A percentile compares a stretch with the other conserved stretches of the same genome.
Conservation (phyloP, 2,888 invertebrate species). For the Eilema griseolum region DNA sequence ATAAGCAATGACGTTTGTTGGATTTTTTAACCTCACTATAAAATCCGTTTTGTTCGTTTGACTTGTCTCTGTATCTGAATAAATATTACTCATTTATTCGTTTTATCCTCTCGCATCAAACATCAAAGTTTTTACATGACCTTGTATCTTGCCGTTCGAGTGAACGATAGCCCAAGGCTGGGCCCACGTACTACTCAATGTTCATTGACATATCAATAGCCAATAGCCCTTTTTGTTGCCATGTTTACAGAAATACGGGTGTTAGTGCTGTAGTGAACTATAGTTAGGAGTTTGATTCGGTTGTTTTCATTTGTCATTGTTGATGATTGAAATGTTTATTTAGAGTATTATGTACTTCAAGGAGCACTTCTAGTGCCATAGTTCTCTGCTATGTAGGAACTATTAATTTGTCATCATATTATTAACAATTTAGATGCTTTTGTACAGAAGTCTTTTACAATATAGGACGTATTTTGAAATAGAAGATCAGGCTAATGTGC, state of each 20-base stretch:
- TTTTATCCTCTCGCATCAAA: slow-evolving; percentile 25
- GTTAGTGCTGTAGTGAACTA: slow-evolving; percentile 39
- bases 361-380: background rate
- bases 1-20: background rate
- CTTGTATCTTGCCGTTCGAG: slow-evolving; percentile 44
- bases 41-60: background rate
- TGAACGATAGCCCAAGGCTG: slow-evolving; percentile 37
- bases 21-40: background rate
- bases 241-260: slow-evolving; percentile 51
- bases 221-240: slow-evolving; percentile 52
- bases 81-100: slow-evolving; percentile 6
- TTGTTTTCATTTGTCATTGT: background rate
- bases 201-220: slow-evolving; percentile 54
- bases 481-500: background rate
- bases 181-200: slow-evolving; percentile 32
- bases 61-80: slow-evolving; percentile 1
- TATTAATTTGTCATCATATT: background rate
- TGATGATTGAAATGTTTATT: background rate
- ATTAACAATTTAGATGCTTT: too few relatives aligned
- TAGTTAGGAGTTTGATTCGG: slow-evolving; percentile 1
- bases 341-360: background rate
- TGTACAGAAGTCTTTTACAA: background rate
- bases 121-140: slow-evolving; percentile 48
- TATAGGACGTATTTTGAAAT: background rate
- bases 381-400: background rate